These are phyloP conservation scores for Tetrapedia diversipes DNA, from an alignment of 2,888 invertebrate genomes.

Conservation along the genomic window DNA sequence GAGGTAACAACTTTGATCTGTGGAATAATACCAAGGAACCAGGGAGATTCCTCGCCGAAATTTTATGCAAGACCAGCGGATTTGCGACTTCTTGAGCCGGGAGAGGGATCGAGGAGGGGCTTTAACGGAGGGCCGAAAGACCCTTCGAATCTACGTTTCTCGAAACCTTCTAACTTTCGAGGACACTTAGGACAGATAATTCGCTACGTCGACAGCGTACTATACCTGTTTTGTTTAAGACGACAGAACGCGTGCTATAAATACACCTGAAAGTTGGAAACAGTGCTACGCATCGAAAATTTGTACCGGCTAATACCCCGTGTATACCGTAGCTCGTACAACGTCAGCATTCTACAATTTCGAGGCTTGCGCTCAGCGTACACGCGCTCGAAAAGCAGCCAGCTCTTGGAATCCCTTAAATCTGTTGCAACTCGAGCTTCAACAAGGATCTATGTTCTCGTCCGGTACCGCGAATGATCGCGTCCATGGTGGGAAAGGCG, in stretches of 20 bases:
- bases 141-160: not conserved
- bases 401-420: not conserved
- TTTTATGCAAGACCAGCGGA: conserved; percentile 7
- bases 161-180: not conserved
- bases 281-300: too few relatives aligned
- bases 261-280: too few relatives aligned
- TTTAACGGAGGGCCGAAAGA: not conserved
- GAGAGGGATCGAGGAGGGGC: not conserved
- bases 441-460: not conserved
- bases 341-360: too few relatives aligned
- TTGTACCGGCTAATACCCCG: too few relatives aligned
- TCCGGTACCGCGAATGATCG: conserved; percentile 16
- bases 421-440: not conserved
- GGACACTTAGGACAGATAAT: too few relatives aligned
- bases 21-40: not conserved
- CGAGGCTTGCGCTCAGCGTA: too few relatives aligned
- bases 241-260: too few relatives aligned
- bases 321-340: too few relatives aligned
- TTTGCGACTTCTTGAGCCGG: not conserved
- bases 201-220: too few relatives aligned
- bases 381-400: not conserved
- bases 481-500: conserved; percentile 3
- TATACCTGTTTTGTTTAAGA: too few relatives aligned
- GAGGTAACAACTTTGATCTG: not conserved
- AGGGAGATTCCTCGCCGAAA: not conserved